Percentiles rank a stretch among this genome's conserved stretches.
phyloP scores from a whole-genome alignment of 2,113 vertebrate species.

The Willisornis vidua region DNA sequence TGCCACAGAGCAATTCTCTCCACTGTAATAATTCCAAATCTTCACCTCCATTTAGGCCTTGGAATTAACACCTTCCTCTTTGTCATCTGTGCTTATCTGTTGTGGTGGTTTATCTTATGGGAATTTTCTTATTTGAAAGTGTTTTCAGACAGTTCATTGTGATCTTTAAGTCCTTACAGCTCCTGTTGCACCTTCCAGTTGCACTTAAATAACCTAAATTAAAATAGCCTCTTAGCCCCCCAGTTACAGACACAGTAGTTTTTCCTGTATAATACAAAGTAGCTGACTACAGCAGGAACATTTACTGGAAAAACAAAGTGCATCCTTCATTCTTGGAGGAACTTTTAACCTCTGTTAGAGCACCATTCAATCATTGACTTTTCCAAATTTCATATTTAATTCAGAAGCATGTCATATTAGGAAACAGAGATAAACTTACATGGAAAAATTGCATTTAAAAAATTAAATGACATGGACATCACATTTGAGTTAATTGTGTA shows the following conservation, averaged over 20 bases:
- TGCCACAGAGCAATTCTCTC: neutral
- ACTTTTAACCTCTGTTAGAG: neutral
- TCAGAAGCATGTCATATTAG: neutral
- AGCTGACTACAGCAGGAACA: neutral
- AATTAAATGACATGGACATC: neutral
- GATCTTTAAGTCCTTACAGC: neutral
- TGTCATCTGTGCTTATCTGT: neutral
- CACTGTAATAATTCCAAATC: neutral
- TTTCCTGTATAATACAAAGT: neutral
- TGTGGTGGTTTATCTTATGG: neutral
- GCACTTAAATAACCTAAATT: neutral
- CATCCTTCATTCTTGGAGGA: neutral
- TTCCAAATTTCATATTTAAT: neutral
- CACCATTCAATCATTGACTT: neutral
- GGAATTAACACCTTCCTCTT: neutral
- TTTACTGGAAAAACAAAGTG: neutral
- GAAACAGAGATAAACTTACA: neutral
- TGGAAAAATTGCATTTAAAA: neutral
- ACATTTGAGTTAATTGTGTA: neutral
- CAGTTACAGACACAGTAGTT: neutral
- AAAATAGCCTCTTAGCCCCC: neutral
- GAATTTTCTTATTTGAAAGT: neutral
- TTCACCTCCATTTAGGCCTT: neutral
- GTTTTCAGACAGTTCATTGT: neutral
- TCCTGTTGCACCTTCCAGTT: neutral